Evolutionary conservation across 1,140 invertebrate species (phyloP), one percentile per base, ranked within the genome.

Genomic region (Formica selysi): DNA sequence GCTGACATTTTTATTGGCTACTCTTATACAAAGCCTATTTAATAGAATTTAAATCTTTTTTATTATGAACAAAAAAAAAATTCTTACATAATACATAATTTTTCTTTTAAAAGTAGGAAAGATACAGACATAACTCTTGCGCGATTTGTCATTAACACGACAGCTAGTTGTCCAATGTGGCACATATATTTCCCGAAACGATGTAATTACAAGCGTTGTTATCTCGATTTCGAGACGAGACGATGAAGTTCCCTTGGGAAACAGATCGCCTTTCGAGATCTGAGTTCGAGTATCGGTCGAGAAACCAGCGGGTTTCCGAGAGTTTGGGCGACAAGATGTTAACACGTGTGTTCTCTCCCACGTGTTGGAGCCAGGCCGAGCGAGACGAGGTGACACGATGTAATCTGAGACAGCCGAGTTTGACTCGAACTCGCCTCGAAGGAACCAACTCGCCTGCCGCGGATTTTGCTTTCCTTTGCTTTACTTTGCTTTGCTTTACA

Each of bases 281-380:
- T 57, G 13, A 59, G 26, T 61, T 83, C 19, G 68, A 51, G 80
- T 62, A 79, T 76, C 65, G 76, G 36, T 19, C 26, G 51, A 29
- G 64, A 74, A 81, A 86, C 51, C 13, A 59, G 65, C 67, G 61
- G 76, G 81, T 76, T 90, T 87, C 76, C 51, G 80, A 76, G 88
- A 87, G 86, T 91, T 92, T 83, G 91, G 91, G 87, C 91, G 91
- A 94, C 93, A 93, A 93, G 89, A 92, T 93, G 92, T 94, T 94
- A 93, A 94, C 93, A 94, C 89, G 89, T 89, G 91, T 93, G 92
- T 91, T 89, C 90, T 88, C 57, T 71, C 44, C 41, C 76, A 86
- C 80, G 83, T 86, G 78, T 91, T 89, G 88, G 90, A 89, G 87
- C 80, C 90, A 87, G 79, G 32, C 85, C 67, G 76, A 76, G 38